Evolutionary conservation across 1,140 invertebrate genomes (phyloP), one percentile per base, ranked within the genome.

Genomic region (Caenorhabditis elegans): DNA sequence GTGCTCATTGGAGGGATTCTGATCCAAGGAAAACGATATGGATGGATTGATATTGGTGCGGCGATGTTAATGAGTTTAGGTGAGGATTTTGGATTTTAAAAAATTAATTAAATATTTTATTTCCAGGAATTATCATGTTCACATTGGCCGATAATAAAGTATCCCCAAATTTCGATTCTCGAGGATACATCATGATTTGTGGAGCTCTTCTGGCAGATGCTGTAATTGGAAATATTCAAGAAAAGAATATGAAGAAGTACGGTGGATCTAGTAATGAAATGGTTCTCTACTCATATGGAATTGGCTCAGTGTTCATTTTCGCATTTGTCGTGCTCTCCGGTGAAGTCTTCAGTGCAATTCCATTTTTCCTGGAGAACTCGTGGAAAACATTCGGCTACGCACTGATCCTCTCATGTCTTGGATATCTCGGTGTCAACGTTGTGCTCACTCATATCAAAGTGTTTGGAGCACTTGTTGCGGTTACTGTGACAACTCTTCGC

Each of bases 201-300:
- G 55, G 92, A 92, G 96, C 96, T 0, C 90, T 98, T 46, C 90
- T 96, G 11, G 96, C 95, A 88, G 96, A 98, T 92, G 96, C 96
- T 1, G 92, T 94, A 34, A 97, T 98, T 86, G 96, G 96, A 47
- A 98, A 98, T 92, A 93, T 97, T 3, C 96, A 98, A 91, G 96
- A 98, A 90, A 96, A 97, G 91, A 93, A 93, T 0, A 95, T 98
- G 93, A 95, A 95, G 87, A 92, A 93, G 82, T 92, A 93, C 88
- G 92, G 93, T 85, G 95, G 94, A 3, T 92, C 93, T 0, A 97
- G 96, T 91, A 94, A 93, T 82, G 95, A 97, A 93, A 94, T 98
- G 83, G 95, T 98, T 3, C 92, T 97, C 31, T 97, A 96, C 89
- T 97, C 96, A 0, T 97, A 97, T 91, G 93, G 93, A 1, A 93